phyloP scores from a whole-genome alignment of 30 jellyfish, hydroid and myxozoan genomes.

The Cassiopea andromeda region DNA sequence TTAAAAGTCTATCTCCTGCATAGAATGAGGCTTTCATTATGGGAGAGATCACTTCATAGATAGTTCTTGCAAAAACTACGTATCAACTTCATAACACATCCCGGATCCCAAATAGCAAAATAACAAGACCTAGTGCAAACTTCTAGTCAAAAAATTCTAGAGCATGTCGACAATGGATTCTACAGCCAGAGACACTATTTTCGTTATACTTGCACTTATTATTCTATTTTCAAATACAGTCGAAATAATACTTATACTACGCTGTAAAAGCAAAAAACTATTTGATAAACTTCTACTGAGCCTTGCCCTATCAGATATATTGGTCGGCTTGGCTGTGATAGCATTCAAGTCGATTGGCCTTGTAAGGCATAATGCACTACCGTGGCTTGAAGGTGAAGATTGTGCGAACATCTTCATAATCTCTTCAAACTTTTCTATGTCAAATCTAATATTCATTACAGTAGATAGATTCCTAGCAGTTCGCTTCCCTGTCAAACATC shows the following conservation, averaged over 20 bases:
- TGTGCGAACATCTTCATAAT: not conserved
- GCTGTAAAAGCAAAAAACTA: not conserved
- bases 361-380: not conserved
- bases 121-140: no score
- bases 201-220: not conserved
- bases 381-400: not conserved
- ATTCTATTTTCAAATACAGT: not conserved
- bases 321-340: not conserved
- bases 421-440: slow-evolving; percentile 1
- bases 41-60: no score
- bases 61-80: no score
- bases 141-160: no score
- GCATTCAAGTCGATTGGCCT: not conserved
- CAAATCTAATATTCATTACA: not conserved
- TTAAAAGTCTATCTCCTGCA: no score
- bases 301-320: slow-evolving; percentile 18
- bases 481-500: slow-evolving; percentile 30
- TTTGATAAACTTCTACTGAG: slow-evolving; percentile 35
- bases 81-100: no score
- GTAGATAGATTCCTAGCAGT: slow-evolving; percentile 36
- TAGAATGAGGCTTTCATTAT: no score
- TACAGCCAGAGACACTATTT: not conserved
- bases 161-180: not conserved
- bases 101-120: no score
- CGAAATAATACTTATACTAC: slow-evolving; percentile 9